Percentiles rank a stretch among this genome's conserved stretches.
Conservation (phyloP, 2,113 vertebrate species). For the Tympanuchus pallidicinctus region DNA sequence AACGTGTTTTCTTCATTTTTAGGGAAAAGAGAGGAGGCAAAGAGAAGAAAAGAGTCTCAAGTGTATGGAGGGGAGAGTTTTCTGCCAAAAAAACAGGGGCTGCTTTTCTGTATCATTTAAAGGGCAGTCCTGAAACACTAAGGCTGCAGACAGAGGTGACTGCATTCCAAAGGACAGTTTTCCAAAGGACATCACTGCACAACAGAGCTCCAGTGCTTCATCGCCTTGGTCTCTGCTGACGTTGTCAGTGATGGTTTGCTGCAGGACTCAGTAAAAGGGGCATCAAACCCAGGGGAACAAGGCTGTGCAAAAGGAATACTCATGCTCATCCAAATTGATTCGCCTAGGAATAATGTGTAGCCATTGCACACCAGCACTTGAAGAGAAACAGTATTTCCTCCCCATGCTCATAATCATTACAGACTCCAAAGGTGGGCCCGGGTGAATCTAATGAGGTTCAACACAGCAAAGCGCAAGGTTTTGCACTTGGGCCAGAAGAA, state of each 20-base stretch:
- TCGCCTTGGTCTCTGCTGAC: not conserved
- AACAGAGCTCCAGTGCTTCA: not conserved
- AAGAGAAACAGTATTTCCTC: not conserved
- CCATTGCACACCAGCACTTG: not conserved
- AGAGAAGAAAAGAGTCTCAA: not conserved
- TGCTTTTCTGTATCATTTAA: slow-evolving; percentile 19
- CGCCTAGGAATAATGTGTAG: not conserved
- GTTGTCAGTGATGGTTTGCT: not conserved
- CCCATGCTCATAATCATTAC: not conserved
- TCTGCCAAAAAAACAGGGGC: slow-evolving; percentile 12
- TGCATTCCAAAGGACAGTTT: not conserved
- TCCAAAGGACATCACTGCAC: rapidly evolving
- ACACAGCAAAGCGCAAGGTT: no score
- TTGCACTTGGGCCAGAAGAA: no score
- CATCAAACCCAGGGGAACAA: not conserved
- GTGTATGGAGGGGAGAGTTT: not conserved
- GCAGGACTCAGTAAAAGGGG: not conserved
- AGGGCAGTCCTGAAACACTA: not conserved
- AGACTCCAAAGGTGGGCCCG: no score
- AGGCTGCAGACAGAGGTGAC: not conserved
- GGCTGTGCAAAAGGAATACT: not conserved
- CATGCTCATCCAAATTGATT: not conserved
- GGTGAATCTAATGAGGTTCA: no score
- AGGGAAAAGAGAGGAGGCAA: not conserved
- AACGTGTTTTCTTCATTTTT: slow-evolving; percentile 3